Base-by-base conservation (phyloP, 1,140 invertebrate genomes). In the Ostrea edulis region DNA sequence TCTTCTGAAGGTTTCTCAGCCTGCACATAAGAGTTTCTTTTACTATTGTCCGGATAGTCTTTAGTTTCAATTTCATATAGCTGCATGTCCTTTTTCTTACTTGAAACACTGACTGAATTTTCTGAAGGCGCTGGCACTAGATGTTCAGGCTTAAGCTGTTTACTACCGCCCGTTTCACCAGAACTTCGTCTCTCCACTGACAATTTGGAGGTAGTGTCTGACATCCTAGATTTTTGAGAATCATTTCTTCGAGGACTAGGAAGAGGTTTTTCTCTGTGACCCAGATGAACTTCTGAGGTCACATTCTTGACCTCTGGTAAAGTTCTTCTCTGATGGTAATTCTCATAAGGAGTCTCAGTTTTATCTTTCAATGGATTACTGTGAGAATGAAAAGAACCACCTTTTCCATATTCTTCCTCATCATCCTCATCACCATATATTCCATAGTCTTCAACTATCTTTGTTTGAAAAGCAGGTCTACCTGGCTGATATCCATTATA, bases 341-440 rank as follows among this genome's bases (percentile, higher is more conserved):
- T 51, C 52, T 65, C 55, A 53, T 86, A 81, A n/a, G 71, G 82
- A 83, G 86, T 44, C 53, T 86, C 68, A 77, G 25, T 22, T 14
- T 52, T 58, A 68, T 51, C 68, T 17, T 62, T 68, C 20, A 85
- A 44, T 51, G 62, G 84, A 22, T 52, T 68, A 35, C 58, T 68
- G 14, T 68, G 84, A 68, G 84, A 62, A 22, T 68, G 35, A 35
- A 68, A 85, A 68, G 84, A 62, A 68, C 58, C 84, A 3, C 52
- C 68, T 68, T 68, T 85, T 20, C 29, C 84, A 71, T 83, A 85
- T 7, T 86, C 82, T 77, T 88, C 87, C 29, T 89, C 88, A 8
- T 87, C 86, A 85, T 89, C 88, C 65, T 89, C 84, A 86, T 89
- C 88, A 55, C 88, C 88, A 86, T 87, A 89, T 85, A 89, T 87